Conservation (phyloP, 1,140 invertebrate genomes). For the Drosophila elegans region DNA sequence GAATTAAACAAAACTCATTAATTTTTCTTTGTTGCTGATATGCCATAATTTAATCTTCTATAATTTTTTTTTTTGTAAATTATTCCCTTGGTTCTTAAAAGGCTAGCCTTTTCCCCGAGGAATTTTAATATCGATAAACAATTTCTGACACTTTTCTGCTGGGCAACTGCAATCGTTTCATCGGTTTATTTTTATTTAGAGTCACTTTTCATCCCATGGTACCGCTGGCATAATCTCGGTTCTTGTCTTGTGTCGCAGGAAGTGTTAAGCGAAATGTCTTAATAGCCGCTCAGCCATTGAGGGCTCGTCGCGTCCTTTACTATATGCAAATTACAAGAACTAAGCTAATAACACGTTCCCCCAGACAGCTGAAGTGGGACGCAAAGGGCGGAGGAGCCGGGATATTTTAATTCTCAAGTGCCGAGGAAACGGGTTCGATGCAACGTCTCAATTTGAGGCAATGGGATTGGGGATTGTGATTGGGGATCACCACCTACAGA, state of each 20-base stretch:
- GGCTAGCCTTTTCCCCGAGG: slow-evolving; percentile 3
- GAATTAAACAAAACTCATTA: background rate
- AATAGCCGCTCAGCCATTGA: slow-evolving; percentile 60
- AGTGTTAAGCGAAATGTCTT: slow-evolving; percentile 83
- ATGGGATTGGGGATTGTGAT: slow-evolving; percentile 16
- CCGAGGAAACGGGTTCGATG: slow-evolving; percentile 47
- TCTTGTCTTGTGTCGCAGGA: slow-evolving; percentile 70
- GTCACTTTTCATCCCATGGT: slow-evolving; percentile 17
- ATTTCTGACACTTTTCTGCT: background rate
- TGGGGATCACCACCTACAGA: slow-evolving; percentile 64
- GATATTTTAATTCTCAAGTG: slow-evolving; percentile 73
- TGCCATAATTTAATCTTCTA: background rate
- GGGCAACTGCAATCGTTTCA: background rate
- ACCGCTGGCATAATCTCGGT: slow-evolving; percentile 15
- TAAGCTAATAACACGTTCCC: slow-evolving; percentile 76
- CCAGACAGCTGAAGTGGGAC: slow-evolving; percentile 42
- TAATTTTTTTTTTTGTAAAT: background rate
- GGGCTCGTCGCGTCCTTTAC: slow-evolving; percentile 44
- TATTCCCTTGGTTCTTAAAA: slow-evolving; percentile 17
- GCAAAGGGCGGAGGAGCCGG: slow-evolving; percentile 29
- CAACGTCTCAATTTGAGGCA: slow-evolving; percentile 65
- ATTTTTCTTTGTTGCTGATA: background rate
- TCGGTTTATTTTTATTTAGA: background rate
- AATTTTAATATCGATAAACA: slow-evolving; percentile 28
- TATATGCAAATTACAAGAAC: slow-evolving; percentile 78